These are phyloP conservation scores for Boulengeromyrus knoepffleri DNA, from an alignment of 2,113 vertebrate species.

Conservation along the genomic window DNA sequence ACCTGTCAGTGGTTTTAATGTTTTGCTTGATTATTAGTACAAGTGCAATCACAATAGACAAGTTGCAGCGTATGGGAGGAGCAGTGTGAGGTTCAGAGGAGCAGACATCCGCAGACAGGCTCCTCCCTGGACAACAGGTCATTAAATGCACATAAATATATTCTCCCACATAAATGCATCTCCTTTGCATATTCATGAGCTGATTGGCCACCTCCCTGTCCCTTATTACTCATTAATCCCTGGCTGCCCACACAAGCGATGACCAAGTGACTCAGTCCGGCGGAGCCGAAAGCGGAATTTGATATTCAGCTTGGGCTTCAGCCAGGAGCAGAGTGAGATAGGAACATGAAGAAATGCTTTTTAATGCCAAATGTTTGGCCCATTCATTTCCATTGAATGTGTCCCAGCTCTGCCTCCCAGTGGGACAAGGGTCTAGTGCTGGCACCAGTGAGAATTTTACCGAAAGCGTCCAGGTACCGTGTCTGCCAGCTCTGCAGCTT, in stretches of 20 bases:
- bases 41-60: neutral
- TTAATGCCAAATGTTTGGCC: neutral
- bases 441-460: neutral
- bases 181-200: neutral
- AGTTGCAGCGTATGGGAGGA: neutral
- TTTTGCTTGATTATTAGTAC: neutral
- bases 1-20: neutral
- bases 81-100: neutral
- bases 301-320: neutral
- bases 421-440: neutral
- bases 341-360: neutral
- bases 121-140: neutral
- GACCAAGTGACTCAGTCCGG: neutral
- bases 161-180: neutral
- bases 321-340: neutral
- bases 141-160: neutral
- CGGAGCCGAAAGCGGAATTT: neutral
- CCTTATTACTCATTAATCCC: neutral
- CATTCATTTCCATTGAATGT: neutral
- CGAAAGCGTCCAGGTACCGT: neutral
- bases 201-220: neutral
- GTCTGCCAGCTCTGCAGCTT: neutral
- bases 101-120: neutral
- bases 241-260: neutral
- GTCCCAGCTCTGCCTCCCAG: neutral